phyloP scores from a whole-genome alignment of 2,888 invertebrate species.

The Oxycera nigricornis region DNA sequence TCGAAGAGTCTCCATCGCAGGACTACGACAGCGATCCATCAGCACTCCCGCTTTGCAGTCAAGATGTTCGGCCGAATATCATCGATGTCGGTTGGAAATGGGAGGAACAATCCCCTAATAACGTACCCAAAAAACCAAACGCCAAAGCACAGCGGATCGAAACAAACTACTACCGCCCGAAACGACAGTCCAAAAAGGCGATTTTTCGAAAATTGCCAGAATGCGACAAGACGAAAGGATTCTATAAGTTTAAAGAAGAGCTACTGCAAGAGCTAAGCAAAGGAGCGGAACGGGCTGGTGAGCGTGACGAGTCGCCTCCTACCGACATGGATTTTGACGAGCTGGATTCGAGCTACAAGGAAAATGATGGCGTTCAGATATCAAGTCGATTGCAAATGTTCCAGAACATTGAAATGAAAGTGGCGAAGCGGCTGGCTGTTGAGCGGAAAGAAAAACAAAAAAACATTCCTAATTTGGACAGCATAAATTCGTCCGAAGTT shows the following conservation, averaged over 20 bases:
- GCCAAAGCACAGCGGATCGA: background rate
- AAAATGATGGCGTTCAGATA: background rate
- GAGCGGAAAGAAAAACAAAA: background rate
- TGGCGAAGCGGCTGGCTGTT: background rate
- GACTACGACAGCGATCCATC: slow-evolving; percentile 22
- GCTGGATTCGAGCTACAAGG: slow-evolving; percentile 32
- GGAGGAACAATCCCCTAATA: slow-evolving; percentile 13
- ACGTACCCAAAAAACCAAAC: no score
- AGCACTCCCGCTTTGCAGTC: background rate
- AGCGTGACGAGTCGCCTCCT: background rate
- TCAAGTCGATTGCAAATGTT: background rate
- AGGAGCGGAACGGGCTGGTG: background rate
- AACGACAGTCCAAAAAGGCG: background rate
- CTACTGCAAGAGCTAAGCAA: background rate
- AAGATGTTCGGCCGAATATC: background rate
- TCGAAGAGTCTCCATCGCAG: slow-evolving; percentile 41
- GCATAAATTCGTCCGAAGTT: no score
- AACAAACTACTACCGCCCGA: background rate
- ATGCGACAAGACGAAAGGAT: slow-evolving; percentile 24
- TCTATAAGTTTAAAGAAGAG: slow-evolving; percentile 38
- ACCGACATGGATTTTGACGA: slow-evolving; percentile 3
- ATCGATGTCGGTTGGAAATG: slow-evolving; percentile 42
- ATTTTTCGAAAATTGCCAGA: background rate
- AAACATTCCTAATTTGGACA: no score
- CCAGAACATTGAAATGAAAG: background rate